Conservation (phyloP, 2,888 invertebrate genomes). For the Phoenoteleia sp. region DNA sequence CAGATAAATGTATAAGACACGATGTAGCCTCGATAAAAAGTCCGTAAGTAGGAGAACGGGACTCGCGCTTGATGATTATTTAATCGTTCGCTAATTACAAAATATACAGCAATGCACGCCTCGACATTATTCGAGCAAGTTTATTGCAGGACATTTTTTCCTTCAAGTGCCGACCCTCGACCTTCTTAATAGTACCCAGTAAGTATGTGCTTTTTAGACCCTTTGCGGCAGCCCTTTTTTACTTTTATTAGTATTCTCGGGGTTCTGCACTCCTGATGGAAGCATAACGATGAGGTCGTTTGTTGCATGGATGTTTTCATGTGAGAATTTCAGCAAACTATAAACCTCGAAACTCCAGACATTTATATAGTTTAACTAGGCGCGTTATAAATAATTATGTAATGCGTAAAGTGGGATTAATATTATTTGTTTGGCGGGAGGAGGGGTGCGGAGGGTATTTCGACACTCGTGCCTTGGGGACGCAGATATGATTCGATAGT, state of each 20-base stretch:
- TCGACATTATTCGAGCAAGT: constrained; percentile 44
- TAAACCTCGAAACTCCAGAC: constrained; percentile 22
- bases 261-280: constrained; percentile 28
- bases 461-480: neutral
- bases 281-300: constrained; percentile 45
- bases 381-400: constrained; percentile 21
- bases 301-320: constrained; percentile 45
- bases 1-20: constrained; percentile 33
- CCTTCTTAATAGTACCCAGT: constrained; percentile 55
- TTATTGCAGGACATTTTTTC: constrained; percentile 62
- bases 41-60: neutral
- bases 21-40: constrained; percentile 40
- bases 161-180: constrained; percentile 59
- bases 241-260: constrained; percentile 49
- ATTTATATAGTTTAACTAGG: constrained; percentile 23
- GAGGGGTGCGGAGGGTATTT: too few relatives aligned
- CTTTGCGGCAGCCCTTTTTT: constrained; percentile 53
- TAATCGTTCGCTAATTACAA: constrained; percentile 66
- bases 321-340: constrained; percentile 37
- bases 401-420: too few relatives aligned
- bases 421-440: neutral
- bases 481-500: neutral
- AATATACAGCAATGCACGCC: constrained; percentile 44
- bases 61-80: constrained; percentile 58
- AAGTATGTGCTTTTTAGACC: constrained; percentile 66